A percentile compares a stretch with the other conserved stretches of the same genome.
phyloP scores from a whole-genome alignment of 2,888 invertebrate genomes.

The Carabus problematicus region DNA sequence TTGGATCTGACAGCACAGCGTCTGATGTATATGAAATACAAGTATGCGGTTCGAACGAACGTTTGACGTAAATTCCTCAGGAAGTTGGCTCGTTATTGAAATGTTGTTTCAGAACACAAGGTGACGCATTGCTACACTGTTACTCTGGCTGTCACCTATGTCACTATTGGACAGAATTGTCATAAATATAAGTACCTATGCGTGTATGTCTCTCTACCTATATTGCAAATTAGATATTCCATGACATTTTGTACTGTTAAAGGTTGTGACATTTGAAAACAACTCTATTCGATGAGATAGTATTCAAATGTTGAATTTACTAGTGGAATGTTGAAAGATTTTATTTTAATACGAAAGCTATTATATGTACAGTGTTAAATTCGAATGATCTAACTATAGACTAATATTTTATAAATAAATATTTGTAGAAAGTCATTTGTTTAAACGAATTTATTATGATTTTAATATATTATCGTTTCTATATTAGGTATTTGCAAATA shows the following conservation, averaged over 20 bases:
- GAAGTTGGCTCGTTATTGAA: conserved; percentile 20
- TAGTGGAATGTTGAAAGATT: neutral
- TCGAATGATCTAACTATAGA: too few relatives aligned
- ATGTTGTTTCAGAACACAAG: conserved; percentile 14
- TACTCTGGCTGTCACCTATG: neutral
- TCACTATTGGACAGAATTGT: conserved; percentile 16
- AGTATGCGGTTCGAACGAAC: conserved; percentile 16
- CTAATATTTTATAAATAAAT: too few relatives aligned
- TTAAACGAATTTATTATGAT: too few relatives aligned
- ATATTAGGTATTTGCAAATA: too few relatives aligned
- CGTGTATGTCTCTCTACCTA: conserved; percentile 15
- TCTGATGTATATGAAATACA: conserved; percentile 24
- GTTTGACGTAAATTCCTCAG: conserved; percentile 9
- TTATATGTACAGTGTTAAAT: too few relatives aligned
- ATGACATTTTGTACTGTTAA: neutral
- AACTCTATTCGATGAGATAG: neutral
- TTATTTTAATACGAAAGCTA: neutral
- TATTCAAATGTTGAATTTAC: conserved; percentile 1
- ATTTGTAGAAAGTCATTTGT: too few relatives aligned
- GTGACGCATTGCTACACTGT: conserved; percentile 7
- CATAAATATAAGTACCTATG: conserved; percentile 31
- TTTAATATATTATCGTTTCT: too few relatives aligned
- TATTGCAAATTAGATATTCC: too few relatives aligned
- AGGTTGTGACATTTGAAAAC: conserved; percentile 12
- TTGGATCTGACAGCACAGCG: neutral